These are phyloP conservation scores for Orthosia gracilis DNA, from an alignment of 2,888 invertebrate genomes.

Conservation along the genomic window DNA sequence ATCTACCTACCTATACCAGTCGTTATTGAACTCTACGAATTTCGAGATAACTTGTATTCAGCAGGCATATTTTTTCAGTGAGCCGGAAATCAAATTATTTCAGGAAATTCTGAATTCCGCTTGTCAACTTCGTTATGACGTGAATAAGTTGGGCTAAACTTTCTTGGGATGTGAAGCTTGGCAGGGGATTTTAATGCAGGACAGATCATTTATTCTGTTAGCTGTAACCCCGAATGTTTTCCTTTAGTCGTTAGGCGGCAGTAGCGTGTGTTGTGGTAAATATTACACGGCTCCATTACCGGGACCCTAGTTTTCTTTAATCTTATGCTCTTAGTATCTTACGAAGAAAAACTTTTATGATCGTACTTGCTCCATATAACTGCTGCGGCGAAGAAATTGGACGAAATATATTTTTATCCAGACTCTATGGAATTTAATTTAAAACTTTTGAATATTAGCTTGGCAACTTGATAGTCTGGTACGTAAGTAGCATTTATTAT, in stretches of 20 bases:
- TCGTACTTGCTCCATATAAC: background rate
- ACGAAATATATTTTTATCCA: background rate
- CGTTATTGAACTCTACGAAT: conserved; percentile 10
- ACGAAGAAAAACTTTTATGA: conserved; percentile 1
- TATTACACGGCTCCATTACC: conserved; percentile 32
- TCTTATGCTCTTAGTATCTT: conserved; percentile 15
- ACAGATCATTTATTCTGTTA: conserved; percentile 45
- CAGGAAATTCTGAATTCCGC: conserved; percentile 32
- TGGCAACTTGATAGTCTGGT: background rate
- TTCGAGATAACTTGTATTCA: conserved; percentile 47
- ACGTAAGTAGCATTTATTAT: conserved; percentile 30
- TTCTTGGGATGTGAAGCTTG: conserved; percentile 22
- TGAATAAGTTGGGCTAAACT: conserved; percentile 35
- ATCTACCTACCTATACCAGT: background rate
- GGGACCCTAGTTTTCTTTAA: conserved; percentile 20
- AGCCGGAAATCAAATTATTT: conserved; percentile 47
- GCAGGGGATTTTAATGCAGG: conserved; percentile 31
- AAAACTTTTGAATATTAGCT: background rate
- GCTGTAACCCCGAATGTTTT: conserved; percentile 19
- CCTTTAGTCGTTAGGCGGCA: conserved; percentile 10
- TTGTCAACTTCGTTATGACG: conserved; percentile 37
- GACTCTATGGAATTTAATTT: background rate
- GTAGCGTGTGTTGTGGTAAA: conserved; percentile 31
- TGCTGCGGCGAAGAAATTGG: conserved; percentile 1
- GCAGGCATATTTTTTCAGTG: conserved; percentile 27